These are phyloP conservation scores for Maccullochella peelii DNA, from an alignment of 2,113 vertebrate species.

Conservation along the genomic window DNA sequence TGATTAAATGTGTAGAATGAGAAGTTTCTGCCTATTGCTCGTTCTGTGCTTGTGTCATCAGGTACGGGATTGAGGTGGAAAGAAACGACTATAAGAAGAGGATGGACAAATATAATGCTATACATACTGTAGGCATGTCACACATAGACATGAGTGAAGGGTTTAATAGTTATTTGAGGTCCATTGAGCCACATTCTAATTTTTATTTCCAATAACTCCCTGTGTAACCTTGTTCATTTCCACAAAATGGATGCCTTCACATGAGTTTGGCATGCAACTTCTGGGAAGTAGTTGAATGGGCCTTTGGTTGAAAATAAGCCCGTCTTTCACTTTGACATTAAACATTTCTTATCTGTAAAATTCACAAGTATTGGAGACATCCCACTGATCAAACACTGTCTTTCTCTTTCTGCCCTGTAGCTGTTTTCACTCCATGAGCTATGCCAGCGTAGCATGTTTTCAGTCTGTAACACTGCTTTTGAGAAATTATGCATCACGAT, in stretches of 20 bases:
- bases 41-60: not conserved
- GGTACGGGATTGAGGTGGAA: not conserved
- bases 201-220: not conserved
- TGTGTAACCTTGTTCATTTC: not conserved
- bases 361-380: slow-evolving; percentile 6
- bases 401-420: slow-evolving; percentile 23
- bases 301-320: not conserved
- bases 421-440: slow-evolving; percentile 28
- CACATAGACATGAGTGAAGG: not conserved
- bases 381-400: slow-evolving; percentile 4
- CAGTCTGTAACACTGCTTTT: slow-evolving; percentile 42
- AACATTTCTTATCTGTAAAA: not conserved
- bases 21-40: not conserved
- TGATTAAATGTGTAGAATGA: not conserved
- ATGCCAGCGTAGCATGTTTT: slow-evolving; percentile 21
- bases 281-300: not conserved
- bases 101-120: not conserved
- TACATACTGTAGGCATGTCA: not conserved
- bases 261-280: not conserved
- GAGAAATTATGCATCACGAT: slow-evolving; percentile 40
- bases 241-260: not conserved
- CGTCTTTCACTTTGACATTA: slow-evolving; percentile 19
- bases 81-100: not conserved
- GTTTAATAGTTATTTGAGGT: not conserved
- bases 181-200: not conserved